Evolutionary conservation across 1,140 invertebrate genomes (phyloP).

Genomic region (Tetragnatha versicolor): DNA sequence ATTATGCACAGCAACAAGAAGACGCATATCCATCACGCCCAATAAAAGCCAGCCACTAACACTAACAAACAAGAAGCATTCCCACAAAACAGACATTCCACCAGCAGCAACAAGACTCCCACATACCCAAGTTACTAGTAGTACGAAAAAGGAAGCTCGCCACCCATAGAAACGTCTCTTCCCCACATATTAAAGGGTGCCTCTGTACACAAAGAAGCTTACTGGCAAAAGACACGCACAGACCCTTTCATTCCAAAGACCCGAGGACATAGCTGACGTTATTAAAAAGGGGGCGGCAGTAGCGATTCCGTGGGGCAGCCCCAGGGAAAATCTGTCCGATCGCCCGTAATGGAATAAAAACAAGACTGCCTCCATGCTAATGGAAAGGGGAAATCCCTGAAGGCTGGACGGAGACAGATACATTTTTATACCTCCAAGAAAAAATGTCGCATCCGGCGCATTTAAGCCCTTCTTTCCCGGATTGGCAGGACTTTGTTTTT

Average conservation of each 20-base stretch:
- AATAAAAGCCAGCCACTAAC: too few species aligned
- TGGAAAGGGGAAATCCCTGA: slow-evolving; percentile 16
- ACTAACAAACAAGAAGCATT: too few species aligned
- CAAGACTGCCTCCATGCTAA: slow-evolving; percentile 15
- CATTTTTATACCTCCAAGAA: too few species aligned
- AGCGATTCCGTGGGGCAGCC: background rate
- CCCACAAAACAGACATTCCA: too few species aligned
- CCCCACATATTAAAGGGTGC: background rate
- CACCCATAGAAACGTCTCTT: background rate
- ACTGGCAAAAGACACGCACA: background rate
- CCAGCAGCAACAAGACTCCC: too few species aligned
- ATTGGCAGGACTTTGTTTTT: background rate
- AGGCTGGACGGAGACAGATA: background rate
- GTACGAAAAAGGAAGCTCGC: too few species aligned
- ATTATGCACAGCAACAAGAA: too few species aligned
- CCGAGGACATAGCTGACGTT: background rate
- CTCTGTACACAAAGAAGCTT: background rate
- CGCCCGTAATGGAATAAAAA: slow-evolving; percentile 33
- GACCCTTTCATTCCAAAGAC: background rate
- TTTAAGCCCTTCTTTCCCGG: background rate
- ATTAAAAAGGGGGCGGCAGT: background rate
- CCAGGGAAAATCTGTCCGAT: background rate
- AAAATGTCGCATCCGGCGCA: background rate
- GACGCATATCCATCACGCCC: too few species aligned
- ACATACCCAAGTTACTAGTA: too few species aligned